Percentiles rank a stretch among this genome's conserved stretches.
Evolutionary conservation across 2,113 vertebrate genomes (phyloP).

Genomic region (Equus quagga): DNA sequence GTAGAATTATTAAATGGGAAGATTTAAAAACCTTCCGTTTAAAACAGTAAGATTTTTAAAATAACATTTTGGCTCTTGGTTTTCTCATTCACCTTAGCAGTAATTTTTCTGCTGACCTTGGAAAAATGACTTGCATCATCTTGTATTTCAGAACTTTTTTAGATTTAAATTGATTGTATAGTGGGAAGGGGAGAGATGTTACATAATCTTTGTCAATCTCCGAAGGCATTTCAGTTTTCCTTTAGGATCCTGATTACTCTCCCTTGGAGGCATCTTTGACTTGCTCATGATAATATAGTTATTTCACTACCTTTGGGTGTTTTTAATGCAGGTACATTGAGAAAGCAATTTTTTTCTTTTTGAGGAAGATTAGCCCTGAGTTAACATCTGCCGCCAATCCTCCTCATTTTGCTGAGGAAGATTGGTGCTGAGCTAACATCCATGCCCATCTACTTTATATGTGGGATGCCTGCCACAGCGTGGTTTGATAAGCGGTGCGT

Average conservation of each 20-base stretch:
- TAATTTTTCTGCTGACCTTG: conserved; percentile 1
- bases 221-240: conserved; percentile 8
- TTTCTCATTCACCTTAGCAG: conserved; percentile 12
- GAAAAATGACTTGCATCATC: conserved; percentile 4
- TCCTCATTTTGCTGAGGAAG: no score
- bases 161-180: conserved; percentile 43
- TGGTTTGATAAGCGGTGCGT: no score
- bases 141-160: conserved; percentile 42
- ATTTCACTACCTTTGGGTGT: neutral
- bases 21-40: conserved; percentile 20
- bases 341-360: neutral
- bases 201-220: neutral
- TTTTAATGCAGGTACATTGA: neutral
- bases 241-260: neutral
- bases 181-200: neutral
- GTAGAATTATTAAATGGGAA: conserved; percentile 29
- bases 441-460: no score
- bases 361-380: no score
- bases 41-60: conserved; percentile 15
- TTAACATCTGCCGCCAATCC: no score
- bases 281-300: neutral
- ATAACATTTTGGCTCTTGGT: neutral
- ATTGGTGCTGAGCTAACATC: no score
- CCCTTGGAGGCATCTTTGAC: neutral
- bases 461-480: no score